phyloP scores from a whole-genome alignment of 2,113 vertebrate species.

The Electrona antarctica region DNA sequence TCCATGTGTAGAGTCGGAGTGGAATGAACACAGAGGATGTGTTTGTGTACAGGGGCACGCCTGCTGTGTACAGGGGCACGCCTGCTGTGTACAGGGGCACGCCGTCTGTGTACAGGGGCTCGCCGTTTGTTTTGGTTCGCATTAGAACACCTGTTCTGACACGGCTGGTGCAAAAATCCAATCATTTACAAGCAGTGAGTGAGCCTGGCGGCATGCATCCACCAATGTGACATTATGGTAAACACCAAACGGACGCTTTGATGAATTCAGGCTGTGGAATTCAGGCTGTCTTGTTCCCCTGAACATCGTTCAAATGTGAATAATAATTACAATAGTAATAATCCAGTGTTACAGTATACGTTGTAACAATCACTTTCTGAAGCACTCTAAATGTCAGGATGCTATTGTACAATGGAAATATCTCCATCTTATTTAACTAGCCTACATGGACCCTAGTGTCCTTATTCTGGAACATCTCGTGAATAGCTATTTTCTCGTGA shows the following conservation, averaged over 20 bases:
- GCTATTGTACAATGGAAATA: neutral
- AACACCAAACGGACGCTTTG: slow-evolving; percentile 50
- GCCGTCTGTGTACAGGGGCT: too few relatives aligned
- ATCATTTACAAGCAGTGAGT: slow-evolving; percentile 42
- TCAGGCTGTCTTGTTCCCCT: slow-evolving; percentile 28
- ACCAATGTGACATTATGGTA: slow-evolving; percentile 52
- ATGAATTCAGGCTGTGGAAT: slow-evolving; percentile 30
- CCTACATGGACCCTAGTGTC: too few relatives aligned
- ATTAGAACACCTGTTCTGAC: slow-evolving; percentile 19
- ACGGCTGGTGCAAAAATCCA: slow-evolving; percentile 34
- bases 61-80: too few relatives aligned
- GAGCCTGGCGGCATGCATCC: slow-evolving; percentile 49
- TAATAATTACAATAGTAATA: neutral
- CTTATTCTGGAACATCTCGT: too few relatives aligned
- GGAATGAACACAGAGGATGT: neutral
- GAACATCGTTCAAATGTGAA: slow-evolving; percentile 42
- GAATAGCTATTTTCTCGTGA: too few relatives aligned
- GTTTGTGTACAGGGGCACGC: neutral
- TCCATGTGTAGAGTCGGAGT: too few relatives aligned
- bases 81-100: too few relatives aligned
- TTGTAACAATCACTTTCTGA: neutral
- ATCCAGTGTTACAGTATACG: slow-evolving; percentile 2
- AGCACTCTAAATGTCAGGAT: neutral
- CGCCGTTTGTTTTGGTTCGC: neutral
- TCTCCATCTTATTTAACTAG: too few relatives aligned